Conservation (phyloP, 2,888 invertebrate genomes). For the Rutpela maculata region DNA sequence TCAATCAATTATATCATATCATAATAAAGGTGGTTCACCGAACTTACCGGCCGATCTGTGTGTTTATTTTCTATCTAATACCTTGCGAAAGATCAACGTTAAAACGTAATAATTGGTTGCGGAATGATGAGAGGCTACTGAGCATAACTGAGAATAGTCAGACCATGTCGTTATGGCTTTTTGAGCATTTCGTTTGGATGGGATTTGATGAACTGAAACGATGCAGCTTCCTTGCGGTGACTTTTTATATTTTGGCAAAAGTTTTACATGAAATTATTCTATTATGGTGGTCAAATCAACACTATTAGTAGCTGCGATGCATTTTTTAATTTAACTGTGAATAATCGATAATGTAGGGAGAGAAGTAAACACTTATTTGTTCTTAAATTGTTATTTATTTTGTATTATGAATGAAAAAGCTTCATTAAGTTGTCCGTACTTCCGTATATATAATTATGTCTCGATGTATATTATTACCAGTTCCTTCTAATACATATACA, state of each 20-base stretch:
- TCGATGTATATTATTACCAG: too few relatives aligned
- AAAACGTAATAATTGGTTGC: not conserved
- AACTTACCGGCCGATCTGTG: constrained; percentile 8
- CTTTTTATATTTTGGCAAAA: constrained; percentile 9
- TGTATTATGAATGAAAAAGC: too few relatives aligned
- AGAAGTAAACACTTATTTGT: not conserved
- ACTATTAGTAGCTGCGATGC: not conserved
- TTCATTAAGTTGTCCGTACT: too few relatives aligned
- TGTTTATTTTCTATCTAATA: constrained; percentile 31
- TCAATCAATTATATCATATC: constrained; percentile 8
- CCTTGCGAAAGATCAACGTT: constrained; percentile 24
- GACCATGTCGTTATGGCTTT: constrained; percentile 26
- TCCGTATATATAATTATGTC: too few relatives aligned
- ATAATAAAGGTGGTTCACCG: constrained; percentile 30
- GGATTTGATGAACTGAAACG: constrained; percentile 26
- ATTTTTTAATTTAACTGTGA: not conserved
- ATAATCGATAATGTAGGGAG: not conserved
- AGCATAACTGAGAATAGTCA: constrained; percentile 24
- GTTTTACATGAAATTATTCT: constrained; percentile 9
- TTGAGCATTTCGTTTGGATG: constrained; percentile 12
- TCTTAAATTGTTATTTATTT: not conserved
- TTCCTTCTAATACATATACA: too few relatives aligned
- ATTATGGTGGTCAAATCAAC: not conserved
- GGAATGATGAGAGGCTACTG: constrained; percentile 15
- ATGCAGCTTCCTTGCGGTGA: constrained; percentile 18